Base-by-base conservation (phyloP, 2,113 vertebrate species). In the Saguinus midas region DNA sequence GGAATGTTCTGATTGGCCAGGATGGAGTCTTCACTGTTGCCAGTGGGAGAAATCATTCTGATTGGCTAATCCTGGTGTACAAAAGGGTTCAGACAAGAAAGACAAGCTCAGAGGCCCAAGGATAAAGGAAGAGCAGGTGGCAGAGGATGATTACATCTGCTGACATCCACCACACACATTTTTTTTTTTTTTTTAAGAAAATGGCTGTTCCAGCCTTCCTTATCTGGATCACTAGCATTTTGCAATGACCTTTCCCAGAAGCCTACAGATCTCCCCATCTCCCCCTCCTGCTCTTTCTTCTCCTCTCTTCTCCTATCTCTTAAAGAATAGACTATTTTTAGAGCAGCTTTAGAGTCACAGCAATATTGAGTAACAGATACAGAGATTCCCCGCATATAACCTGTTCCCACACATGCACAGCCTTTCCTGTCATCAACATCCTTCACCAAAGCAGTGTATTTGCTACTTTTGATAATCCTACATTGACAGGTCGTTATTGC, bases 381-480 rank as follows among this genome's bases (percentile, higher is more conserved):
- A 70, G 68, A 70, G 32, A 70, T 70, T n/a, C 35, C 35, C 68
- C 17, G 1, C 10, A 10, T 37, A n/a, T n/a, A 4, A 27, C 17
- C 68, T n/a, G 17, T 70, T n/a, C 17, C 27, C 25, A 50, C 83
- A 50, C 3, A 35, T 17, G 45, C 20, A 86, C 45, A 70, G 35
- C 12, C 11, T 50, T 64, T 29, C 21, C 66, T 8, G 16, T 20
- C 50, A 1, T 37, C 45, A 48, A 25, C 1, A 25, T 72, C 43
- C 5, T 40, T 35, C n/a, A 23, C 32, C 2, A 5, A 12, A 40
- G 79, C 0, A 13, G 29, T 37, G 6, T 6, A 7, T 58, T 23
- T 45, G 6, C 1, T 14, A 16, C 18, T 45, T 6, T 1, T 3
- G 37, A 17, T 11, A 35, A 18, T 20, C 16, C n/a, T 11, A 11